A percentile compares a stretch with the other conserved stretches of the same genome.
phyloP scores from a whole-genome alignment of 2,888 invertebrate genomes.

The Thysanoteuthis rhombus region DNA sequence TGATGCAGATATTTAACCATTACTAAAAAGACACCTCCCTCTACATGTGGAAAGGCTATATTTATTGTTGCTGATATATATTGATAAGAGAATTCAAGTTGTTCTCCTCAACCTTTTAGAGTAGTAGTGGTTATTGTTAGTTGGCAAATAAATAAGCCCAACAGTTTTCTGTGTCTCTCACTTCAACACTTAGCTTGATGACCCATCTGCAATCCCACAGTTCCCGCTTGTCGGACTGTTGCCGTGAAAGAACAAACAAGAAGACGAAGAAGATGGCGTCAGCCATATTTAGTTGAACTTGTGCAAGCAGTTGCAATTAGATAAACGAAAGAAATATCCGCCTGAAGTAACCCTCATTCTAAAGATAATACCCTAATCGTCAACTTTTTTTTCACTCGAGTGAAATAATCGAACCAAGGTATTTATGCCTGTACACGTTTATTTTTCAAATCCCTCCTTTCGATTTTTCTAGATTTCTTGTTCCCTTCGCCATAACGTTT shows the following conservation, averaged over 20 bases:
- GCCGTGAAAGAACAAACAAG: neutral
- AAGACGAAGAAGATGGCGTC: neutral
- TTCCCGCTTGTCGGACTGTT: neutral
- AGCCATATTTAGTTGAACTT: neutral
- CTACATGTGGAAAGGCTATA: too few species aligned
- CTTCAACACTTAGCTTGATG: neutral
- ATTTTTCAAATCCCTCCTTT: neutral
- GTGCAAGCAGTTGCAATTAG: slow-evolving; percentile 12
- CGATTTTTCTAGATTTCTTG: neutral
- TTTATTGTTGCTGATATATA: neutral
- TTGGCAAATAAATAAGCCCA: neutral
- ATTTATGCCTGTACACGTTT: neutral
- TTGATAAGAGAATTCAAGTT: neutral
- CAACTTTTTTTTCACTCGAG: neutral
- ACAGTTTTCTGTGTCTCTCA: neutral
- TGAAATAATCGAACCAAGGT: neutral
- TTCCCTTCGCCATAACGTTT: neutral
- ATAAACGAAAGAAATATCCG: too few species aligned
- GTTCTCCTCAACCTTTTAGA: neutral
- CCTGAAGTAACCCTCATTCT: neutral
- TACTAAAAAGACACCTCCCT: neutral
- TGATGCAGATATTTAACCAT: neutral
- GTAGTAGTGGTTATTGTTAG: neutral
- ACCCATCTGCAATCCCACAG: neutral
- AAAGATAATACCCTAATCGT: neutral